phyloP scores from a whole-genome alignment of 2,888 invertebrate genomes.

The Lasioglossum figueresi region DNA sequence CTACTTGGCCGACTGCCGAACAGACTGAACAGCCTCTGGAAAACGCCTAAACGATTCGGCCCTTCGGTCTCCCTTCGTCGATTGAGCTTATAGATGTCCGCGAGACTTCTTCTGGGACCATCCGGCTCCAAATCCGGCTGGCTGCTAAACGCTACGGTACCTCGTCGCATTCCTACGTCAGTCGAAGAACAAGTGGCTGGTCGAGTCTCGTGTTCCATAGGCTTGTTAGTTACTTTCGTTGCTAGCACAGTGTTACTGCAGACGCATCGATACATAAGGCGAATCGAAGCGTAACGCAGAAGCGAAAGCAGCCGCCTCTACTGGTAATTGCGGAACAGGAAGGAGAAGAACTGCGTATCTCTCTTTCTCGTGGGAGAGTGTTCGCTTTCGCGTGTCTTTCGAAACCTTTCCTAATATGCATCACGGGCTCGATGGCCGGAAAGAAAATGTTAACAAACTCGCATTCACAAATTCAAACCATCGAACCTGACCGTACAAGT shows the following conservation, averaged over 20 bases:
- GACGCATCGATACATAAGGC: conserved; percentile 7
- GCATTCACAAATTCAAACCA: neutral
- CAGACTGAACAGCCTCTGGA: conserved; percentile 84
- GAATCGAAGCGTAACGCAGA: conserved; percentile 45
- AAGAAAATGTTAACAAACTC: neutral
- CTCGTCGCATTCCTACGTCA: conserved; percentile 81
- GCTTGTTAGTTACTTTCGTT: neutral
- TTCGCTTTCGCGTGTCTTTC: conserved; percentile 7
- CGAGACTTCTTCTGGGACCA: conserved; percentile 78
- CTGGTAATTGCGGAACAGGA: conserved; percentile 51
- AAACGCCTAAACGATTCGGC: conserved; percentile 80
- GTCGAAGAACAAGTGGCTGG: conserved; percentile 60
- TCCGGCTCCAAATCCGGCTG: conserved; percentile 80
- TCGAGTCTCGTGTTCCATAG: conserved; percentile 7
- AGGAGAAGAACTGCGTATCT: conserved; percentile 48
- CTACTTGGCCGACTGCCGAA: conserved; percentile 88
- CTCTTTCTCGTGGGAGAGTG: conserved; percentile 15
- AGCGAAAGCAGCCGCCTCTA: conserved; percentile 52
- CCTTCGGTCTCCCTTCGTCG: conserved; percentile 80
- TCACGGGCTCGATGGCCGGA: conserved; percentile 20
- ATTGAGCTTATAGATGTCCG: conserved; percentile 81
- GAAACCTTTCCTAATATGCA: conserved; percentile 13
- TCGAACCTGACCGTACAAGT: conserved; percentile 36
- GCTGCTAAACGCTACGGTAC: conserved; percentile 83
- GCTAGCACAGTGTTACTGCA: neutral